Conservation (phyloP, 2,113 vertebrate genomes). For the Aphelocoma coerulescens region DNA sequence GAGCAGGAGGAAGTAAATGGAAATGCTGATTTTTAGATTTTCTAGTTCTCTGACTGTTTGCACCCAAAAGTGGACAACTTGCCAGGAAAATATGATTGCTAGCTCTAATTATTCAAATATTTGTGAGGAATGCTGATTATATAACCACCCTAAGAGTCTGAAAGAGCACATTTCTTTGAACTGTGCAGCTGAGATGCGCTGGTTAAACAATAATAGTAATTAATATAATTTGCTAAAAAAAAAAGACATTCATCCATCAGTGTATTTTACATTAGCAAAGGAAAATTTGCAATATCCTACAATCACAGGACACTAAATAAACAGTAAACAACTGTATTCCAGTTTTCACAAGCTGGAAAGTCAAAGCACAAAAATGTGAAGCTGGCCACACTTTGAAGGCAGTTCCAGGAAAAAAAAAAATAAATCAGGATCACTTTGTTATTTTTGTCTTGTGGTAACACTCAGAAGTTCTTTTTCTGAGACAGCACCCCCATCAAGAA, state of each 20-base stretch:
- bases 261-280: not conserved
- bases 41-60: slow-evolving; percentile 1
- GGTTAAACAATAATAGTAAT: slow-evolving; percentile 2
- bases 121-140: slow-evolving; percentile 23
- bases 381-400: not conserved
- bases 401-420: not conserved
- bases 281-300: not conserved
- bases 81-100: slow-evolving; percentile 37
- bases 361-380: not conserved
- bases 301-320: not conserved
- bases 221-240: not conserved
- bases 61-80: not conserved
- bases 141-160: not conserved
- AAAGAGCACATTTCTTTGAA: slow-evolving; percentile 13
- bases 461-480: not conserved
- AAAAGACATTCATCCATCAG: not conserved
- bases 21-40: slow-evolving; percentile 25
- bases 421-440: not conserved
- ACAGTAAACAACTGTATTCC: not conserved
- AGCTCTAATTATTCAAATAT: slow-evolving; percentile 31
- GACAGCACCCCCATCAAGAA: not conserved
- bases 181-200: not conserved
- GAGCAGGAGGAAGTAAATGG: not conserved
- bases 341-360: not conserved
- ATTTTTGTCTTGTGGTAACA: not conserved